Conservation (phyloP, 2,888 invertebrate species). For the Julus scanicus region DNA sequence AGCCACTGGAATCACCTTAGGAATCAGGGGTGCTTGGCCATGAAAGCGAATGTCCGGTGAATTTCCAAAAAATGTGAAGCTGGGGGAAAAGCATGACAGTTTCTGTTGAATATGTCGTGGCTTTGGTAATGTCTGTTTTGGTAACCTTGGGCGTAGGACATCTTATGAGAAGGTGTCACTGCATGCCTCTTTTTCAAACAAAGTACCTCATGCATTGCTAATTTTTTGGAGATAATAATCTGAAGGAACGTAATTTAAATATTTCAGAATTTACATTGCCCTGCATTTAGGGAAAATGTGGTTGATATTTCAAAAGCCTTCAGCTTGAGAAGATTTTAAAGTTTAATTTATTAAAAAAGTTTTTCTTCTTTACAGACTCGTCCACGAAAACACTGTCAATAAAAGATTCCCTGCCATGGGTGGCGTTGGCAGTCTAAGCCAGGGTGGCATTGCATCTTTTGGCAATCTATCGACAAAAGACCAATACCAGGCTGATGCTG, state of each 20-base stretch:
- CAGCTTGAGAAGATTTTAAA: too few species aligned
- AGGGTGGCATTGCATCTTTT: slow-evolving; percentile 20
- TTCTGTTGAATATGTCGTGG: background rate
- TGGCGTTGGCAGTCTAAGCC: background rate
- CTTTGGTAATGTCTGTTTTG: background rate
- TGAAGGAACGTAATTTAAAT: too few species aligned
- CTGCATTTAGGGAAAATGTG: too few species aligned
- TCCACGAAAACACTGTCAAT: slow-evolving; percentile 51
- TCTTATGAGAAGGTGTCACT: too few species aligned
- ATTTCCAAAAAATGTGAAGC: background rate
- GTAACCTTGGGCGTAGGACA: background rate
- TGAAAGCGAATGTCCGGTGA: background rate
- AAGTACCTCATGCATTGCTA: too few species aligned
- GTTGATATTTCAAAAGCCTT: too few species aligned
- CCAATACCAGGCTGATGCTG: slow-evolving; percentile 50
- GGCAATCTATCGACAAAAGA: background rate
- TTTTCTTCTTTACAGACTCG: slow-evolving; percentile 10
- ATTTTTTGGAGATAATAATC: too few species aligned
- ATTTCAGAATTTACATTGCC: too few species aligned
- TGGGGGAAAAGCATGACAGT: background rate
- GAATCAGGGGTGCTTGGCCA: background rate
- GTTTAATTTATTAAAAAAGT: background rate
- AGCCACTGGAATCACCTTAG: background rate
- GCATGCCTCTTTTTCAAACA: too few species aligned
- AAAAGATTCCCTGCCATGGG: slow-evolving; percentile 16